These are phyloP conservation scores for Leucopsar rothschildi DNA, from an alignment of 2,113 vertebrate species.

Conservation along the genomic window DNA sequence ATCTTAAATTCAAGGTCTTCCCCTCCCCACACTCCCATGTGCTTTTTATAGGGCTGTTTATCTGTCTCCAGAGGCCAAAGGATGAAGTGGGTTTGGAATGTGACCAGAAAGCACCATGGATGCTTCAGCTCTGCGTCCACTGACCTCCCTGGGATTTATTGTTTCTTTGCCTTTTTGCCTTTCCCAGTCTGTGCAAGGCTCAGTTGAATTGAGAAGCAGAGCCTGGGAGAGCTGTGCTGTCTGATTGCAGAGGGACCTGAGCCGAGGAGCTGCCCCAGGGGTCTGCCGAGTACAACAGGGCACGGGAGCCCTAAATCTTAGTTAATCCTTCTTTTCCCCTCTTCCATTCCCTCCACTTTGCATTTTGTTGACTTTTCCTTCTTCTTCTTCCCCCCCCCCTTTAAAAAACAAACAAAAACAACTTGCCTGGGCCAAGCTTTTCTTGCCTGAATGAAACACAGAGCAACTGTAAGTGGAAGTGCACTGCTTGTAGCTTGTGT, in stretches of 20 bases:
- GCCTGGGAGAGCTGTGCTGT: neutral
- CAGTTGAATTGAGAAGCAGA: neutral
- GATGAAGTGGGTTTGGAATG: neutral
- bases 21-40: neutral
- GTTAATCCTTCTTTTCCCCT: neutral
- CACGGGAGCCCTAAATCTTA: neutral
- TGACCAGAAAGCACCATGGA: neutral
- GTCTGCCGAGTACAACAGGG: neutral
- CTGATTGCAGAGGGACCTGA: fast-evolving
- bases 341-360: neutral
- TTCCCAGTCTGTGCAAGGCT: neutral
- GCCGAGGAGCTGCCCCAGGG: fast-evolving
- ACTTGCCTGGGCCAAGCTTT: neutral
- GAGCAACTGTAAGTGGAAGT: neutral
- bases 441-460: neutral
- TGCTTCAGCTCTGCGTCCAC: neutral
- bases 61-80: neutral
- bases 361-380: neutral
- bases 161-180: conserved; percentile 21
- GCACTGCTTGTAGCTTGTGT: neutral
- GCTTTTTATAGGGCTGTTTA: conserved; percentile 55
- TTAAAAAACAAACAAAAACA: neutral
- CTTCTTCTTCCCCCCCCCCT: neutral
- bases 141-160: conserved; percentile 32
- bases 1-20: conserved; percentile 30